phyloP scores from a whole-genome alignment of 1,140 invertebrate species.

The Charaxes varanes region DNA sequence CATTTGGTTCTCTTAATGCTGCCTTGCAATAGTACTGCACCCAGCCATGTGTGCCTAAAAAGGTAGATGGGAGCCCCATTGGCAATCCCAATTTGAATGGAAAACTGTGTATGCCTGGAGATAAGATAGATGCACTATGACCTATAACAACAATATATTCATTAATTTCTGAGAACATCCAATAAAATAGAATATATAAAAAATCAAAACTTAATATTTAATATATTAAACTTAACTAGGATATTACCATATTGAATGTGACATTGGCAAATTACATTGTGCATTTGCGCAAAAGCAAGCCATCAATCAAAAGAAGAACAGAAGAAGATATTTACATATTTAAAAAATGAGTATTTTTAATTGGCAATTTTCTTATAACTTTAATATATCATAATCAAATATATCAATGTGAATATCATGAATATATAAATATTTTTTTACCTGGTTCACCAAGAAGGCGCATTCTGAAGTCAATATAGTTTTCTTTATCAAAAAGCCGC shows the following conservation, averaged over 20 bases:
- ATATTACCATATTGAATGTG: no score
- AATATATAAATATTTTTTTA: slow-evolving; percentile 36
- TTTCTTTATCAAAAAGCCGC: slow-evolving; percentile 91
- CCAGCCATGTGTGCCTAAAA: slow-evolving; percentile 95
- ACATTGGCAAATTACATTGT: no score
- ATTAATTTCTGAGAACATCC: no score
- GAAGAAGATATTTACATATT: no score
- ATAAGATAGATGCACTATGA: slow-evolving; percentile 88
- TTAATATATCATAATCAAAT: slow-evolving; percentile 1
- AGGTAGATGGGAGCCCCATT: slow-evolving; percentile 92
- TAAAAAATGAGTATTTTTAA: no score
- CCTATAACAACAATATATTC: no score
- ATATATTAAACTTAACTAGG: no score
- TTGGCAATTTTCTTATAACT: no score
- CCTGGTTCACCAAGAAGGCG: slow-evolving; percentile 91
- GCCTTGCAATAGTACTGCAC: slow-evolving; percentile 97
- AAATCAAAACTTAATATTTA: no score
- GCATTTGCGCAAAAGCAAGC: no score
- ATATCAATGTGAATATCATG: slow-evolving; percentile 2
- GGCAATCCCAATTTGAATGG: slow-evolving; percentile 95
- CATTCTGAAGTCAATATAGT: slow-evolving; percentile 97
- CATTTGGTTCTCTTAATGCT: slow-evolving; percentile 90
- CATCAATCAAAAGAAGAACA: no score
- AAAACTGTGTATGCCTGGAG: slow-evolving; percentile 95
- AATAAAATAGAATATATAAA: no score